These are phyloP conservation scores for Drosophila meridionalis DNA, from an alignment of 2,888 invertebrate species.

Conservation along the genomic window DNA sequence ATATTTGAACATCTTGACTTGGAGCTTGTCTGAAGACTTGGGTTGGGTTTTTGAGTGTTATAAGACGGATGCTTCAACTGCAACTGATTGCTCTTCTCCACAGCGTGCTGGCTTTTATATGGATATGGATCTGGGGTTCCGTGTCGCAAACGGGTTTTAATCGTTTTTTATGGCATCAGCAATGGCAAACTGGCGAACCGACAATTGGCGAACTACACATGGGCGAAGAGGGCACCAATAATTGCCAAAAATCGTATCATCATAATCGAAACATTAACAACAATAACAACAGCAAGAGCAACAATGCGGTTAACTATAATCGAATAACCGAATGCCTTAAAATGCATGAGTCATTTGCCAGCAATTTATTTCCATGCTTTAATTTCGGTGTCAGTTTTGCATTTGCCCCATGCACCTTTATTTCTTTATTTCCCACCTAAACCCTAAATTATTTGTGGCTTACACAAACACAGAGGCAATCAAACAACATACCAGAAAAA, in stretches of 20 bases:
- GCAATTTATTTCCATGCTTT: constrained; percentile 72
- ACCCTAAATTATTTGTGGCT: constrained; percentile 52
- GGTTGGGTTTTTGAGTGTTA: constrained; percentile 39
- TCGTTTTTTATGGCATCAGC: constrained; percentile 39
- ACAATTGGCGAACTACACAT: constrained; percentile 43
- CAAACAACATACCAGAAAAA: constrained; percentile 4
- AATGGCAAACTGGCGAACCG: constrained; percentile 17
- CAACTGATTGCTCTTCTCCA: constrained; percentile 71
- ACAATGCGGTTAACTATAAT: constrained; percentile 46
- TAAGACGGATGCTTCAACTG: constrained; percentile 61
- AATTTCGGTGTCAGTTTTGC: constrained; percentile 69
- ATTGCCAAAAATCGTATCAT: constrained; percentile 70
- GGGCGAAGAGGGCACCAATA: constrained; percentile 55
- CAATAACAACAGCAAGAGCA: constrained; percentile 50
- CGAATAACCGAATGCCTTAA: constrained; percentile 47
- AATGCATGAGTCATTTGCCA: constrained; percentile 78
- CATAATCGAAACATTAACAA: constrained; percentile 72
- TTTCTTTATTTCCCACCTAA: constrained; percentile 38
- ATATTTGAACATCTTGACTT: constrained; percentile 67
- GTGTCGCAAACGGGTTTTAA: constrained; percentile 51
- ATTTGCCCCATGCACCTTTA: constrained; percentile 37
- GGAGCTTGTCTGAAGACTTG: constrained; percentile 15
- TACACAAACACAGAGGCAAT: constrained; percentile 19
- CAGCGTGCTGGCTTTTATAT: constrained; percentile 73
- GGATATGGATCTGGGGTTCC: constrained; percentile 30